Percentiles rank a stretch among this genome's conserved stretches.
These are phyloP conservation scores for Aphelocoma californica DNA, from an alignment of 2,797 vertebrate species.

Conservation along the genomic window DNA sequence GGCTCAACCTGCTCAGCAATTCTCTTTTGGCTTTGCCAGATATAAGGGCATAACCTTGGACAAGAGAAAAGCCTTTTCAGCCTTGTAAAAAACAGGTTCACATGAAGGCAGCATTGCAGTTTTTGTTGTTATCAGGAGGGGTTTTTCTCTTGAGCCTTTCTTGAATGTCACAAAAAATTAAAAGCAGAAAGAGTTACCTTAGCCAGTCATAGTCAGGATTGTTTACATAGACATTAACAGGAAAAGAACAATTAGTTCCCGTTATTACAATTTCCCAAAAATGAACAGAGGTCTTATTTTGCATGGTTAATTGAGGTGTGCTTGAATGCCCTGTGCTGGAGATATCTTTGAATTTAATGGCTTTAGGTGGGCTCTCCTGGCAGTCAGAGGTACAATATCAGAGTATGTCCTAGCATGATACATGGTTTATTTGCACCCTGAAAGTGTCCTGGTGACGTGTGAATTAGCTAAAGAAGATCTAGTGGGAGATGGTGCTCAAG, in stretches of 20 bases:
- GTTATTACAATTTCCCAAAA: neutral
- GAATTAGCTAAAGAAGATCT: conserved; percentile 59
- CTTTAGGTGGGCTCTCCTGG: neutral
- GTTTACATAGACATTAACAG: neutral
- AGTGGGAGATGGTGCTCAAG: neutral
- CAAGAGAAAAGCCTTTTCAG: neutral
- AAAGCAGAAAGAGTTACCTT: neutral
- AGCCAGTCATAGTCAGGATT: neutral
- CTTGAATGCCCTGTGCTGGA: neutral
- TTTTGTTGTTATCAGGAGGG: neutral
- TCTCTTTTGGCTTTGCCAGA: neutral
- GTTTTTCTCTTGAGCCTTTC: neutral
- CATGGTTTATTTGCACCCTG: conserved; percentile 59
- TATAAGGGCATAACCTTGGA: neutral
- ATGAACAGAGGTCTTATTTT: neutral
- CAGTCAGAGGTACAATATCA: neutral
- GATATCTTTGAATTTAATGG: neutral
- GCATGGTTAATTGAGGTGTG: neutral
- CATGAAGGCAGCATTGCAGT: neutral
- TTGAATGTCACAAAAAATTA: neutral
- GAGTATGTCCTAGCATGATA: conserved; percentile 19
- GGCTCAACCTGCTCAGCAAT: neutral
- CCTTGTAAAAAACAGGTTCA: neutral
- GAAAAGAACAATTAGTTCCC: neutral
- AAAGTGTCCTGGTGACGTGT: conserved; percentile 56